Base-by-base conservation (phyloP, 2,797 vertebrate species). In the Anabacerthia variegaticeps region DNA sequence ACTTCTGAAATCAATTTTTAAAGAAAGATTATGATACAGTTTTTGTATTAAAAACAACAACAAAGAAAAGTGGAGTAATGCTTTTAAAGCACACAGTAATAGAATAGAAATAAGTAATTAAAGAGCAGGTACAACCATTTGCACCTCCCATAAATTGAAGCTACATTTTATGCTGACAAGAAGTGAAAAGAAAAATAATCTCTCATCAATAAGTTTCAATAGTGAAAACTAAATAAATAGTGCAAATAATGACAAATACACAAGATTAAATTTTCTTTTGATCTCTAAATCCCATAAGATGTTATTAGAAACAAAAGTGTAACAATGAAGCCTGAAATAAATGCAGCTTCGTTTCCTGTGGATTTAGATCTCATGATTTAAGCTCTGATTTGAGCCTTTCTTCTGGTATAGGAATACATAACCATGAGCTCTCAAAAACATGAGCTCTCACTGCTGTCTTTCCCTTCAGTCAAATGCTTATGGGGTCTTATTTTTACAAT, bases 261-360 rank as follows among this genome's bases (percentile, higher is more conserved):
- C n/a, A 83, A 75, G 82, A 91, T 68, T 75, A 82, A 61, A 2
- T 0, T 4, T 52, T 54, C 75, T 78, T 93, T 93, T 82, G 0
- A 91, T 79, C 65, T 78, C 56, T 85, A 85, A 96, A 94, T 92
- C 67, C 75, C 67, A 4, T 72, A 85, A 91, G 36, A 94, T 39
- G 66, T 49, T 95, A 89, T 82, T 88, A 92, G 79, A 91, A 94
- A 85, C 56, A 76, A 85, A 93, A 93, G 69, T 72, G 68, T 94
- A 94, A 93, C 69, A 92, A 81, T 51, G 54, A 89, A 96, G 20
- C 46, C 65, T 80, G 54, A 89, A 92, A 93, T 89, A 91, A 86
- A 89, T 78, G 54, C 65, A 77, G 37, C 24, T 92, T 84, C 52
- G 24, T 63, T 85, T 93, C 68, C 82, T 39, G 22, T 75, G 89